Evolutionary conservation across 2,888 invertebrate genomes (phyloP).

Genomic region (Drosophila kuntzei): DNA sequence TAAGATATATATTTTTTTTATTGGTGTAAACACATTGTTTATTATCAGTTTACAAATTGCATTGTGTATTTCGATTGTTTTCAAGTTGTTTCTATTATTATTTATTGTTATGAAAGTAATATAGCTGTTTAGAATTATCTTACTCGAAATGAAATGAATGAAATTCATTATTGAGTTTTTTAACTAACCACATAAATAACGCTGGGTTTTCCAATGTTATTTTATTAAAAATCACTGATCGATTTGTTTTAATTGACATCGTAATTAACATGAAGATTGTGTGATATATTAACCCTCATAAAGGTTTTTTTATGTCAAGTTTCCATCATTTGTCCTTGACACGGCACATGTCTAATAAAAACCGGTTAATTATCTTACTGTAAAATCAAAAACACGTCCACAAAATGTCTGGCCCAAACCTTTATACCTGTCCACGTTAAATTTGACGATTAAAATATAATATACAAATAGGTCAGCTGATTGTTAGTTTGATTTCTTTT

Average conservation of each 20-base stretch:
- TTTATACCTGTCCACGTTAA: conserved; percentile 1
- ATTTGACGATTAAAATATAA: conserved; percentile 8
- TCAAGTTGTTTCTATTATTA: conserved; percentile 11
- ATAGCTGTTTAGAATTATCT: not conserved
- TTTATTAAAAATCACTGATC: not conserved
- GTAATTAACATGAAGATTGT: not conserved
- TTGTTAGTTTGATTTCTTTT: conserved; percentile 12
- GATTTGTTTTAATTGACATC: not conserved
- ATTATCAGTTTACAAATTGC: conserved; percentile 7
- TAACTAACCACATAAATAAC: no score
- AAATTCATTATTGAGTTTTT: no score
- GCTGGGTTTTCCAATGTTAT: no score
- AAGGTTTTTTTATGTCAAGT: conserved; percentile 9
- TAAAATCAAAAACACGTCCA: conserved; percentile 35
- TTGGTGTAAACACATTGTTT: not conserved
- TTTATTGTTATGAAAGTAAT: not conserved
- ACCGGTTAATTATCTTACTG: conserved; percentile 15
- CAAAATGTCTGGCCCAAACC: conserved; percentile 14
- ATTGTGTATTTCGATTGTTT: not conserved
- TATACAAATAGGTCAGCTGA: conserved; percentile 12
- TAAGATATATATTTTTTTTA: conserved; percentile 3
- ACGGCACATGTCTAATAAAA: conserved; percentile 7
- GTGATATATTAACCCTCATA: not conserved
- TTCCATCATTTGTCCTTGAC: conserved; percentile 17
- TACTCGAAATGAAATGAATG: no score